Base-by-base conservation (phyloP, 2,888 invertebrate species). In the Drosophila fulvimacula region DNA sequence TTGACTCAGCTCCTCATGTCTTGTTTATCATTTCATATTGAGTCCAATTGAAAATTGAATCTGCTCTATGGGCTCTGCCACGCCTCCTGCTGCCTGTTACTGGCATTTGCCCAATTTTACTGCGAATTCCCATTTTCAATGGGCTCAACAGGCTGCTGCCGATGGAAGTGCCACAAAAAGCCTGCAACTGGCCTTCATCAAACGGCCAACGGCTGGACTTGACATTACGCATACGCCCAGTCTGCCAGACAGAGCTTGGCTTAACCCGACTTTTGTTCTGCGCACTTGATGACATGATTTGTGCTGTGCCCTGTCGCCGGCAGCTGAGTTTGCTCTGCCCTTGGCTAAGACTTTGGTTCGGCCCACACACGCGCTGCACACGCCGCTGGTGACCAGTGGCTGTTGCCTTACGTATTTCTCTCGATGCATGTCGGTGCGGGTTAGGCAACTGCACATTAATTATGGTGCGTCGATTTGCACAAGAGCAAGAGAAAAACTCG, bases 381-480 rank as follows among this genome's bases (percentile, higher is more conserved):
- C n/a, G n/a, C n/a, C 36, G 15, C 41, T 17, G 38, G 6, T 63
- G 67, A 51, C 67, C 67, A 66, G 2, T 41, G 30, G 44, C 41
- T 42, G 32, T 30, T 44, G 51, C 3, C 3, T 39, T 17, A 10
- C 1, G 24, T 46, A 41, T 15, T 44, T 10, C 27, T 21, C 42
- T 27, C 30, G 36, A 15, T 48, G 48, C 53, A 32, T 15, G 15
- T 34, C 19, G 36, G 30, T 36, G 30, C 13, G 39, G 39, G 32
- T 73, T 67, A 30, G 44, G 41, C 62, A 75, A 66, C 52, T 34
- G 69, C 66, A 59, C 79, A 81, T 75, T 79, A 70, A 81, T 76
- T 82, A 82, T 71, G 62, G 62, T 69, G 65, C 65, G 53, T 61
- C 65, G 60, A 82, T 66, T 76, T 76, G 76, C 72, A 66, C 38